A percentile compares a stretch with the other conserved stretches of the same genome.
Conservation (phyloP, 2,113 vertebrate species). For the Dendrocopos noguchii region DNA sequence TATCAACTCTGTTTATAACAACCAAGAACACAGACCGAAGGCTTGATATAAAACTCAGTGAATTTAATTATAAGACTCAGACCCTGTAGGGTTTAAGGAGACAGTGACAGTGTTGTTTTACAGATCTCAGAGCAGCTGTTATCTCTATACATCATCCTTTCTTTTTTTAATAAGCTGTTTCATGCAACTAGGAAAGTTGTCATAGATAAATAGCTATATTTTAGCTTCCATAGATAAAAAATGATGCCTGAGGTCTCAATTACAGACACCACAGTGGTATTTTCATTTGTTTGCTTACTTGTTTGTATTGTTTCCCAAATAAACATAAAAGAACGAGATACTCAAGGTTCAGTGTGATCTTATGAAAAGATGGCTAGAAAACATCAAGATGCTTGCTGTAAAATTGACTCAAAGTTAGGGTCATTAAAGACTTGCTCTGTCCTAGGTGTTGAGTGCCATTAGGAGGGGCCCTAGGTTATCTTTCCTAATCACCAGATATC, state of each 20-base stretch:
- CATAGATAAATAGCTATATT: constrained; percentile 30
- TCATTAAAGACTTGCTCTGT: background rate
- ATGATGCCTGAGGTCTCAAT: constrained; percentile 31
- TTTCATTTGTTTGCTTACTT: constrained; percentile 1
- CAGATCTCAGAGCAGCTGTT: constrained; percentile 5
- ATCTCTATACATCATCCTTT: background rate
- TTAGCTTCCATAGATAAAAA: constrained; percentile 24
- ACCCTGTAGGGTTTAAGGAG: constrained; percentile 5
- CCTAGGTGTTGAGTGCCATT: background rate
- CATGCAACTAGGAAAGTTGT: constrained; percentile 34
- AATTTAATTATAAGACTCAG: constrained; percentile 35
- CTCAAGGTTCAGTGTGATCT: background rate
- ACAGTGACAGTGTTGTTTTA: background rate
- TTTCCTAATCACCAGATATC: background rate
- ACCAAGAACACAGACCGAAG: background rate
- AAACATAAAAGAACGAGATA: background rate
- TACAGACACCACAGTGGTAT: background rate
- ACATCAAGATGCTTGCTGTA: background rate
- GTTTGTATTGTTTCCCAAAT: constrained; percentile 22
- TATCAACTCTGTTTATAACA: constrained; percentile 26
- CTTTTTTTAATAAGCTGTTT: constrained; percentile 35
- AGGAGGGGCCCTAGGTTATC: background rate
- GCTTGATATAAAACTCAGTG: background rate
- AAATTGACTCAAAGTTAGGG: background rate
- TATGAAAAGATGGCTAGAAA: background rate